Conservation (phyloP, 2,797 vertebrate genomes). For the Thripadectes ignobilis region DNA sequence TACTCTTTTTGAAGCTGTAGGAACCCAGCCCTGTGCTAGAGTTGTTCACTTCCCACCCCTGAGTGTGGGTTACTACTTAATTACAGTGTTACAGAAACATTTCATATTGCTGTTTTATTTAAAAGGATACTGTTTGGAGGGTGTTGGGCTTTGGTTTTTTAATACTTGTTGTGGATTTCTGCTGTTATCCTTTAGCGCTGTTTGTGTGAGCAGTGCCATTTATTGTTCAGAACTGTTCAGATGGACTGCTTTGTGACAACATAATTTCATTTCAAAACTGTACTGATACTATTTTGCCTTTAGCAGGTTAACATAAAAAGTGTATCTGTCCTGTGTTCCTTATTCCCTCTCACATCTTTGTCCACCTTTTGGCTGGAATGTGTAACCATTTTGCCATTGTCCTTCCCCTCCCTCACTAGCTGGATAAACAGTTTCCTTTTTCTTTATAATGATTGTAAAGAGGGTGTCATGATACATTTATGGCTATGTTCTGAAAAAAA, state of each 20-base stretch:
- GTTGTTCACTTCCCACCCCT: not conserved
- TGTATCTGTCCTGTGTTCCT: rapidly evolving
- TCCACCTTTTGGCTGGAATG: not conserved
- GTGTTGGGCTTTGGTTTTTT: not conserved
- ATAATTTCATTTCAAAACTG: not conserved
- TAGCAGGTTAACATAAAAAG: not conserved
- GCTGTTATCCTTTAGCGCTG: not conserved
- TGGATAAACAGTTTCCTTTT: not conserved
- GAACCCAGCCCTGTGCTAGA: not conserved
- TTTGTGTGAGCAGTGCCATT: not conserved
- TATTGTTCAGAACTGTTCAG: not conserved
- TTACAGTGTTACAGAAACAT: not conserved
- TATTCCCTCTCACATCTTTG: rapidly evolving
- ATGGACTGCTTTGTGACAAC: not conserved
- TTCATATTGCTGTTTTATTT: slow-evolving; percentile 30
- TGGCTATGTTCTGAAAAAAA: not conserved
- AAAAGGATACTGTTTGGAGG: not conserved
- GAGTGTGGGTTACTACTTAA: not conserved
- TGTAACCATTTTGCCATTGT: not conserved
- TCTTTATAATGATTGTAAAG: not conserved
- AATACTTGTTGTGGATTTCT: not conserved
- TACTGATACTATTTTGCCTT: not conserved
- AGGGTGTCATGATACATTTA: not conserved
- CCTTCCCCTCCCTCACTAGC: not conserved
- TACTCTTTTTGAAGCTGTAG: not conserved